A percentile compares a stretch with the other conserved stretches of the same genome.
phyloP scores from a whole-genome alignment of 2,888 invertebrate genomes.

The Furcula furcula region DNA sequence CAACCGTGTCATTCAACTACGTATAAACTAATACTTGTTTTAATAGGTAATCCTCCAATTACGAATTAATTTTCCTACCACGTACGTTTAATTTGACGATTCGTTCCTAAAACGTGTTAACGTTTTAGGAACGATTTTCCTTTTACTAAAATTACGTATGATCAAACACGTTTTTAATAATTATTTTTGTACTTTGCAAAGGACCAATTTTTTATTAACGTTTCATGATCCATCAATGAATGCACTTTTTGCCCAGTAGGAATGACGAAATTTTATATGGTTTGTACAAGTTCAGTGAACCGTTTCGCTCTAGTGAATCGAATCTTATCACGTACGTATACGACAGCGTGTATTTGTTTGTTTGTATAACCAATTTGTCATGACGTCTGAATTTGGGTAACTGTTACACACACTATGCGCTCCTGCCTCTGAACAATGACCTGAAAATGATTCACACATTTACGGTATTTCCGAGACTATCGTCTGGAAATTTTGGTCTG shows the following conservation, averaged over 20 bases:
- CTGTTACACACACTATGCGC: slow-evolving; percentile 58
- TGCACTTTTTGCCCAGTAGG: slow-evolving; percentile 25
- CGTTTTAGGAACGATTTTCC: too few species aligned
- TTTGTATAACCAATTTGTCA: slow-evolving; percentile 64
- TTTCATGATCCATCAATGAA: slow-evolving; percentile 11
- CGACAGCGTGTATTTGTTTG: slow-evolving; percentile 44
- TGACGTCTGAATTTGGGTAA: slow-evolving; percentile 72
- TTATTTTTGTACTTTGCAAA: background rate
- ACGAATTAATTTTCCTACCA: too few species aligned
- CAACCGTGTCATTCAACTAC: too few species aligned
- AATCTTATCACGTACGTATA: slow-evolving; percentile 59
- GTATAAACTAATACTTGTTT: too few species aligned
- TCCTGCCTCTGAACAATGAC: slow-evolving; percentile 56
- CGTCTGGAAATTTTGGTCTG: slow-evolving; percentile 32
- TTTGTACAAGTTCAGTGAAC: slow-evolving; percentile 46
- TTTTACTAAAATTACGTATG: too few species aligned
- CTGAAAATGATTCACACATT: slow-evolving; percentile 72
- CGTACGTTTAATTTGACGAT: too few species aligned
- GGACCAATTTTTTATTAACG: background rate
- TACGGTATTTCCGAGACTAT: slow-evolving; percentile 49
- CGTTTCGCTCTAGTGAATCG: slow-evolving; percentile 50
- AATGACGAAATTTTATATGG: slow-evolving; percentile 22
- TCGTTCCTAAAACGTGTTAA: too few species aligned
- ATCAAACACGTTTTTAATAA: too few species aligned
- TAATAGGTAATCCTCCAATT: too few species aligned